Evolutionary conservation across 2,888 invertebrate species (phyloP).

Genomic region (Dolichopus griseipennis): DNA sequence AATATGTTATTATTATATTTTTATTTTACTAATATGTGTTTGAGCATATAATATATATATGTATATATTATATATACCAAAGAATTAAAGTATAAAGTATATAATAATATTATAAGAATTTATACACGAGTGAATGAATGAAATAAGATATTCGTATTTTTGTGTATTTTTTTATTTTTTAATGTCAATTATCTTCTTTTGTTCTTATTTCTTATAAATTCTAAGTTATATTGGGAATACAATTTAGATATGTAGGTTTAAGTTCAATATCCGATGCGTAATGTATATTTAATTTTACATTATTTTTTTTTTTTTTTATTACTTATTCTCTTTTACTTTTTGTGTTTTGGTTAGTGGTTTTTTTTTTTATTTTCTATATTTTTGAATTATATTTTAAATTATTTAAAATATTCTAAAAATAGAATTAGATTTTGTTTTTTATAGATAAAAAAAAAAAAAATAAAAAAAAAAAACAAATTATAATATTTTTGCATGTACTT

Average conservation of each 20-base stretch:
- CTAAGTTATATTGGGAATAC: neutral
- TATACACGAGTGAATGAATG: neutral
- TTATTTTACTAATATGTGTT: no score
- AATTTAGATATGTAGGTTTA: neutral
- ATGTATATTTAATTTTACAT: neutral
- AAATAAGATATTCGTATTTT: neutral
- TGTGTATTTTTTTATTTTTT: neutral
- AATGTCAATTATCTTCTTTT: neutral
- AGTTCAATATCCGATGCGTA: slow-evolving; percentile 4
- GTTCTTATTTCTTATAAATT: neutral
- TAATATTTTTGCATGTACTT: no score
- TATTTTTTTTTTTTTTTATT: neutral
- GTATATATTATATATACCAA: no score
- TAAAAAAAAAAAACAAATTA: no score
- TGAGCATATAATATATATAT: no score
- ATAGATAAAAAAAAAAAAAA: no score
- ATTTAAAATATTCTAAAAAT: no score
- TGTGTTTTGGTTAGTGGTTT: neutral
- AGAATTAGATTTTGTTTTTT: no score
- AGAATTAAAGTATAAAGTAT: no score
- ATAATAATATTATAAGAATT: neutral
- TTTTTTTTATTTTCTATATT: neutral
- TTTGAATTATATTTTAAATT: neutral
- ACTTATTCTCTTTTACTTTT: no score
- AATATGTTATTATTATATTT: no score